Evolutionary conservation across 2,888 invertebrate species (phyloP), one percentile per base, ranked within the genome.

Genomic region (Vannuccia rotundouncinata): DNA sequence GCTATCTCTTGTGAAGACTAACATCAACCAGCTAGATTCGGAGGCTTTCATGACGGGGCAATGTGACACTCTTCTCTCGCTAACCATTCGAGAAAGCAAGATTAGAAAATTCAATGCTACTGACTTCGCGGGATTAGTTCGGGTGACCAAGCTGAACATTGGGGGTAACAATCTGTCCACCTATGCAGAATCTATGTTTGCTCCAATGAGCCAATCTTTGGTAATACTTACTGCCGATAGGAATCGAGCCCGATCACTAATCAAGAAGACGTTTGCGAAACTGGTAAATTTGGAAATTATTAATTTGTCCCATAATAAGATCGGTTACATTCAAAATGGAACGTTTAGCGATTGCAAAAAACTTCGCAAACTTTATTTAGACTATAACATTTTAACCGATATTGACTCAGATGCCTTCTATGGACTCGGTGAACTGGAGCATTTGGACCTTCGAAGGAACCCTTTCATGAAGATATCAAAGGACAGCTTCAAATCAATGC

Each of bases 391-490:
- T 22, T 78, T 78, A 28, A 78, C 78, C n/a, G 25, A 10, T n/a
- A 17, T 80, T 22, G 75, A 77, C 1, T 1, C 28, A 2, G 60
- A 80, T 31, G 13, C 29, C 10, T 80, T 80, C n/a, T 2, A 22
- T 45, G 80, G 80, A 22, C 59, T 80, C 5, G 80, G 31, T 28
- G 31, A 77, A 30, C 28, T 80, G n/a, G 31, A 80, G 45, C 22
- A 78, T 17, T 31, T 80, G n/a, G 31, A 28, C 31, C 30, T 80
- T 30, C 75, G 25, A 1, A 29, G 29, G 1, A 66, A 66, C 25
- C 66, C 66, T 66, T 66, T 66, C 25, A 66, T 66, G 66, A 22
- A 5, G 66, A 66, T 66, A 5, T 5, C 66, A 66, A 66, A 66
- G 66, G 66, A 66, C 66, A 66, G 66, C 25, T 66, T 66, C 25